Conservation (phyloP, 2,888 invertebrate genomes). For the Oligia fasciuncula region DNA sequence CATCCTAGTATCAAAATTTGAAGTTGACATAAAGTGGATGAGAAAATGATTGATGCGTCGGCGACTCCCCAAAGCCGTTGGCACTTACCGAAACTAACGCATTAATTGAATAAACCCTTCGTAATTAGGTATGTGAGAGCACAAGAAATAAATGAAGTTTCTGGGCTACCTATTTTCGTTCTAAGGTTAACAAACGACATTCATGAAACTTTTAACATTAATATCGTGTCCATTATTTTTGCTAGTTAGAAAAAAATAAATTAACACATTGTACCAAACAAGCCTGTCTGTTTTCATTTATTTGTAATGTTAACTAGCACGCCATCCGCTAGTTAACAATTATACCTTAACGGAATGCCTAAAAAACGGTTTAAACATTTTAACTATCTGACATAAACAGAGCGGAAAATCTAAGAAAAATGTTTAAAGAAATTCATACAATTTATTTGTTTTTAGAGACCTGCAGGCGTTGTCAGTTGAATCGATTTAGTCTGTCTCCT, state of each 20-base stretch:
- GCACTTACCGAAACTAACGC: slow-evolving; percentile 72
- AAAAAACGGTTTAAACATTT: not conserved
- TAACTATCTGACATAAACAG: slow-evolving; percentile 12
- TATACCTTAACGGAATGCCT: slow-evolving; percentile 37
- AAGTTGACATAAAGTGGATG: slow-evolving; percentile 89
- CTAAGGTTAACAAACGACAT: slow-evolving; percentile 26
- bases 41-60: slow-evolving; percentile 87
- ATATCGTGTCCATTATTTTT: slow-evolving; percentile 41
- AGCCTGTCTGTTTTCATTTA: slow-evolving; percentile 52
- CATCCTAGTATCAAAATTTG: slow-evolving; percentile 87
- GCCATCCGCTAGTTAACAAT: slow-evolving; percentile 61
- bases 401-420: slow-evolving; percentile 7
- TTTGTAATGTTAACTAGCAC: slow-evolving; percentile 54
- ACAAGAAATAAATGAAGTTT: slow-evolving; percentile 54
- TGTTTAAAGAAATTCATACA: slow-evolving; percentile 17
- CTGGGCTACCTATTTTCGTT: slow-evolving; percentile 19
- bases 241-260: slow-evolving; percentile 38
- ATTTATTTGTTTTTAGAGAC: slow-evolving; percentile 38
- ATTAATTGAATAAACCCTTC: slow-evolving; percentile 75
- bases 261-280: slow-evolving; percentile 48
- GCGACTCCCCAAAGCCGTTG: slow-evolving; percentile 77
- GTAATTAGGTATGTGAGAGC: slow-evolving; percentile 57
- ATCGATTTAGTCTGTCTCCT: slow-evolving; percentile 42
- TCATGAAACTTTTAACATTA: slow-evolving; percentile 23
- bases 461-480: slow-evolving; percentile 35